A percentile compares a stretch with the other conserved stretches of the same genome.
Evolutionary conservation across 2,888 invertebrate species (phyloP).

Genomic region (Tetramorium bicarinatum): DNA sequence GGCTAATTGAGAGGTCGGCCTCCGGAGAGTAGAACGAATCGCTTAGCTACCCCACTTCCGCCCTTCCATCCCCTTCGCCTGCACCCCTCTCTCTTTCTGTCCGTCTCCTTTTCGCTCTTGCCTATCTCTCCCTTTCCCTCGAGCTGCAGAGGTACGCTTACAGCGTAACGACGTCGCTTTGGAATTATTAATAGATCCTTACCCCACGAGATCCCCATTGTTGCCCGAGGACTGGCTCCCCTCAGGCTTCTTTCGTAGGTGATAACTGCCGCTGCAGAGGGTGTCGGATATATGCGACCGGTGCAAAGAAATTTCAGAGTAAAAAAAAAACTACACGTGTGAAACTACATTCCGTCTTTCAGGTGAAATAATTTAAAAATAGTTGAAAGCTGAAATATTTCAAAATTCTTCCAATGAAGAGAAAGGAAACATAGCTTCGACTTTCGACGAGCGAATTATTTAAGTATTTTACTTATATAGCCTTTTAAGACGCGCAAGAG

Average conservation of each 20-base stretch:
- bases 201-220: slow-evolving; percentile 67
- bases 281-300: slow-evolving; percentile 42
- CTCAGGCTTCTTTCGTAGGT: slow-evolving; percentile 59
- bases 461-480: slow-evolving; percentile 1
- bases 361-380: background rate
- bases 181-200: slow-evolving; percentile 75
- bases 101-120: slow-evolving; percentile 44
- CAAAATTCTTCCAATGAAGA: background rate
- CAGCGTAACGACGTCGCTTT: slow-evolving; percentile 72
- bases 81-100: slow-evolving; percentile 11
- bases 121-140: slow-evolving; percentile 46
- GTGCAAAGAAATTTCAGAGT: background rate
- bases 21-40: slow-evolving; percentile 72
- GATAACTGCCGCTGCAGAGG: slow-evolving; percentile 57
- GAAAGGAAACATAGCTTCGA: background rate
- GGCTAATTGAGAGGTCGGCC: slow-evolving; percentile 76
- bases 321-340: background rate
- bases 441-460: background rate
- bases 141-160: slow-evolving; percentile 58
- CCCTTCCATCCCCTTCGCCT: slow-evolving; percentile 22
- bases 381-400: background rate
- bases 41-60: slow-evolving; percentile 70
- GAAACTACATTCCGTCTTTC: background rate
- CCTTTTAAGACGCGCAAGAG: background rate
- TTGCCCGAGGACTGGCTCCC: slow-evolving; percentile 62